Evolutionary conservation across 1,140 invertebrate species (phyloP).

Genomic region (Trichonephila inaurata): DNA sequence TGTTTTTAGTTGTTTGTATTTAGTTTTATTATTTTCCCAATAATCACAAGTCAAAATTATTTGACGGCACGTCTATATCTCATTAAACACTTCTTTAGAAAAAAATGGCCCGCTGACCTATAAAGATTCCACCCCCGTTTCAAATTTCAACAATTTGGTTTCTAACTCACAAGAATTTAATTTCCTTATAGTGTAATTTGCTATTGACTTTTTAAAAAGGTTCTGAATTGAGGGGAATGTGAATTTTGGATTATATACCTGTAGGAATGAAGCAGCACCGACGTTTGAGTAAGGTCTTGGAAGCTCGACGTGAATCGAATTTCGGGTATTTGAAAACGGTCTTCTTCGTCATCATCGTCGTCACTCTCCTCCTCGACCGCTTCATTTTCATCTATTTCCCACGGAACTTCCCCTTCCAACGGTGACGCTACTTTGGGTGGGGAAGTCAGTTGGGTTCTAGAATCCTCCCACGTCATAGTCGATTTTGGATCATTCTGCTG

Average conservation of each 20-base stretch:
- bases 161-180: too few relatives aligned
- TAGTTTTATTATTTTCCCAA: too few relatives aligned
- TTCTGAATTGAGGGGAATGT: neutral
- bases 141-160: too few relatives aligned
- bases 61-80: too few relatives aligned
- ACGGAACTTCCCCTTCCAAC: neutral
- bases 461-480: conserved; percentile 51
- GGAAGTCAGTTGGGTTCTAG: conserved; percentile 30
- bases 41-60: too few relatives aligned
- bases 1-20: too few relatives aligned
- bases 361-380: conserved; percentile 8
- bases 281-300: conserved; percentile 30
- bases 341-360: conserved; percentile 46
- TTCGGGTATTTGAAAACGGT: conserved; percentile 32
- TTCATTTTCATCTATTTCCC: conserved; percentile 14
- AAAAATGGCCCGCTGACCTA: too few relatives aligned
- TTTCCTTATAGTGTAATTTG: too few relatives aligned
- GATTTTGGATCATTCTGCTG: conserved; percentile 52
- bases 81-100: too few relatives aligned
- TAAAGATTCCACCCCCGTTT: too few relatives aligned
- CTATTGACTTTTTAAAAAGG: too few relatives aligned
- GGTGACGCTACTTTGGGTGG: neutral
- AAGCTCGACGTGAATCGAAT: conserved; percentile 62
- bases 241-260: neutral
- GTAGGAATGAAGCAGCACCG: conserved; percentile 68